These are phyloP conservation scores for Allophyes oxyacanthae DNA, from an alignment of 2,888 invertebrate species.

Conservation along the genomic window DNA sequence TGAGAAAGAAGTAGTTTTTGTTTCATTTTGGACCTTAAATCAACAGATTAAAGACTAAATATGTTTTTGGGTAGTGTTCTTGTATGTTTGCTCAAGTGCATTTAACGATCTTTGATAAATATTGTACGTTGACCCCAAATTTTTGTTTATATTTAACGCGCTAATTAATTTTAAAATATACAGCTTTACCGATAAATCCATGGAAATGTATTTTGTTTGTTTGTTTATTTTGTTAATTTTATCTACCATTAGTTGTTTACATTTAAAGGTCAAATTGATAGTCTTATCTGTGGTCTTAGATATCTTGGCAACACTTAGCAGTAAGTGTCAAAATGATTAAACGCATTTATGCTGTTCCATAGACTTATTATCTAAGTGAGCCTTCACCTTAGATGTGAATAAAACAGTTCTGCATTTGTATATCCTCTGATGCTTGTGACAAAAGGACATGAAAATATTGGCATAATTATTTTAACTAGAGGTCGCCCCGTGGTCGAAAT, in stretches of 20 bases:
- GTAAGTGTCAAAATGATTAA: not conserved
- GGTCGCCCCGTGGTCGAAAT: too few relatives aligned
- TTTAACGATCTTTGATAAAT: constrained; percentile 57
- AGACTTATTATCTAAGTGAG: too few relatives aligned
- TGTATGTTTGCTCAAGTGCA: constrained; percentile 45
- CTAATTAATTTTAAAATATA: constrained; percentile 45
- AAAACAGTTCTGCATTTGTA: too few relatives aligned
- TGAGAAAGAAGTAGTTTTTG: constrained; percentile 1
- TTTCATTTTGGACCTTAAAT: constrained; percentile 27
- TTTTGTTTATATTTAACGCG: constrained; percentile 37
- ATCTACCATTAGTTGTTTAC: constrained; percentile 9
- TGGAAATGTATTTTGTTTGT: constrained; percentile 12
- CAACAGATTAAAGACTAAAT: not conserved
- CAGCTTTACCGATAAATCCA: constrained; percentile 29
- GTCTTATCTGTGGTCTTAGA: too few relatives aligned
- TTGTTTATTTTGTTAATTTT: constrained; percentile 25
- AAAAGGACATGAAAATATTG: too few relatives aligned
- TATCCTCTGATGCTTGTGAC: too few relatives aligned
- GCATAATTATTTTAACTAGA: too few relatives aligned
- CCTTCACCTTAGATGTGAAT: too few relatives aligned
- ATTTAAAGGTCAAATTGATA: constrained; percentile 6
- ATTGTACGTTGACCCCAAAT: constrained; percentile 51
- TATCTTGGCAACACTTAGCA: constrained; percentile 2
- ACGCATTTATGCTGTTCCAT: too few relatives aligned
- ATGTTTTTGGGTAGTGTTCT: not conserved